phyloP scores from a whole-genome alignment of 2,797 vertebrate species.

The Pangasius sanitwongsei region DNA sequence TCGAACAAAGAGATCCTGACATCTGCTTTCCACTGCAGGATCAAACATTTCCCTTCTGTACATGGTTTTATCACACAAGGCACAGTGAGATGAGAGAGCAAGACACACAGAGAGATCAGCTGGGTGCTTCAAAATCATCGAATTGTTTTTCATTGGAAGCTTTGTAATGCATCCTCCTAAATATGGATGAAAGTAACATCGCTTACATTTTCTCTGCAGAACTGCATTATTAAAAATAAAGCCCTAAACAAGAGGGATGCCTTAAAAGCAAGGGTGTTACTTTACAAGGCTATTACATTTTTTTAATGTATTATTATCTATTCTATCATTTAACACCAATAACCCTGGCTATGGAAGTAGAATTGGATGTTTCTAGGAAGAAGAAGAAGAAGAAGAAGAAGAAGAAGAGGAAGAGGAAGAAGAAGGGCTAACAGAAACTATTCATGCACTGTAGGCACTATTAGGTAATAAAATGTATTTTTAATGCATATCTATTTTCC shows the following conservation, averaged over 20 bases:
- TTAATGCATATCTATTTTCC: not conserved
- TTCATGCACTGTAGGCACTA: not conserved
- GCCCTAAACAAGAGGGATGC: not conserved
- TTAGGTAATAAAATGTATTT: not conserved
- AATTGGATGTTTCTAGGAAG: not conserved
- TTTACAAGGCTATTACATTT: not conserved
- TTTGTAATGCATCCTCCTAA: slow-evolving; percentile 20
- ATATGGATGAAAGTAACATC: slow-evolving; percentile 10
- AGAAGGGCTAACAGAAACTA: not conserved
- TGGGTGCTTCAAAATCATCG: slow-evolving; percentile 27
- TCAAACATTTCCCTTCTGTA: slow-evolving; percentile 32
- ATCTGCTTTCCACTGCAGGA: slow-evolving; percentile 42
- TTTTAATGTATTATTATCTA: not conserved
- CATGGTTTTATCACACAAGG: slow-evolving; percentile 19
- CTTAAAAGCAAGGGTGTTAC: not conserved
- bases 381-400: not conserved
- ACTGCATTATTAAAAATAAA: not conserved
- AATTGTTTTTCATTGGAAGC: slow-evolving; percentile 25
- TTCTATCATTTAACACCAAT: not conserved
- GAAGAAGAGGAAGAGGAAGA: not conserved
- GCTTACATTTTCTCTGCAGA: not conserved
- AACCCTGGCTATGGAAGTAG: not conserved
- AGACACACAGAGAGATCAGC: not conserved
- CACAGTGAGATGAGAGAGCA: slow-evolving; percentile 15
- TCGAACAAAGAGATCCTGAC: slow-evolving; percentile 46